Evolutionary conservation across 2,113 vertebrate genomes (phyloP).

Genomic region (Nothoprocta perdicaria): DNA sequence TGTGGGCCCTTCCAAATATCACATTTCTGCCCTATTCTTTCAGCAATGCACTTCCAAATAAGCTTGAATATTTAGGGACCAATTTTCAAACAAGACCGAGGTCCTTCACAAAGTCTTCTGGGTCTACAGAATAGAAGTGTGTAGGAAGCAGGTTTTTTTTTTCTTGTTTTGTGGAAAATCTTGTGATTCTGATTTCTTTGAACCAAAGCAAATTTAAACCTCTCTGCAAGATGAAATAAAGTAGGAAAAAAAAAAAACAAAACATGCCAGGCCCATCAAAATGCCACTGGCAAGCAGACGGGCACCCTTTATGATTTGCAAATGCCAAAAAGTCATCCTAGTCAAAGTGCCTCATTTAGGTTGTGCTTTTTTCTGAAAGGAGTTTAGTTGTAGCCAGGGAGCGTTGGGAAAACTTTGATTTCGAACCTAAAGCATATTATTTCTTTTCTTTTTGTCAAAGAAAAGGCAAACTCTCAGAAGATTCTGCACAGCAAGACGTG

Average conservation of each 20-base stretch:
- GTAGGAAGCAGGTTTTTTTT: not conserved
- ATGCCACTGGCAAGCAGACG: not conserved
- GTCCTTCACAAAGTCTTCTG: not conserved
- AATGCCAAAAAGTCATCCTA: not conserved
- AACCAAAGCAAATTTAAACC: not conserved
- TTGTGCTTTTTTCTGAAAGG: not conserved
- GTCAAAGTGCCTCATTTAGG: accelerated
- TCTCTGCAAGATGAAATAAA: not conserved
- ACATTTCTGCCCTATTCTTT: not conserved
- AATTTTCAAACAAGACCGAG: not conserved
- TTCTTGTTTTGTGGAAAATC: not conserved
- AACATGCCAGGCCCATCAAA: not conserved
- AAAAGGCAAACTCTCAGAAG: not conserved
- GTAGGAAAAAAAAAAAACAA: not conserved
- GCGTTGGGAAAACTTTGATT: not conserved
- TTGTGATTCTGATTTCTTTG: not conserved
- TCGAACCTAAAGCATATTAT: not conserved
- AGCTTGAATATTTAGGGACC: not conserved
- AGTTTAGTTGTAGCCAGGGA: not conserved
- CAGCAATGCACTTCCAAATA: not conserved
- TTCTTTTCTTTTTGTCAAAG: too few species aligned
- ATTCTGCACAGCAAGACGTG: too few species aligned
- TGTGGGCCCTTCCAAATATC: not conserved
- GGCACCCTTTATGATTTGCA: not conserved
- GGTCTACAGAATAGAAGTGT: not conserved